phyloP scores from a whole-genome alignment of 2,797 vertebrate species.

The Pseudopleuronectes americanus region DNA sequence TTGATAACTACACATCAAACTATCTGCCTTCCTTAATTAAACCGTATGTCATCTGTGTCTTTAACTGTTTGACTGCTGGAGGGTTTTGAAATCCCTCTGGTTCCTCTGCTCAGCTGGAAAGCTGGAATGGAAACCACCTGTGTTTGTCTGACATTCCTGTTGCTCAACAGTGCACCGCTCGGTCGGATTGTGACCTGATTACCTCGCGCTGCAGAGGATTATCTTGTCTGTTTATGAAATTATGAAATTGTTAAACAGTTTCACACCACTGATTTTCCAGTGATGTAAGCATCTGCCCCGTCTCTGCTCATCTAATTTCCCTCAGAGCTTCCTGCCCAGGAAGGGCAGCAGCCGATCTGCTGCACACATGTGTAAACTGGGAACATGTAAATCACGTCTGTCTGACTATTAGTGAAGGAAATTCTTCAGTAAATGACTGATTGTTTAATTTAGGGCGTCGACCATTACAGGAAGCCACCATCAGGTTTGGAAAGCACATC shows the following conservation, averaged over 20 bases:
- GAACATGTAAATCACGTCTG: conserved; percentile 31
- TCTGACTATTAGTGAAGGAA: conserved; percentile 19
- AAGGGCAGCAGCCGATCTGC: conserved; percentile 50
- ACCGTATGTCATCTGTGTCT: conserved; percentile 16
- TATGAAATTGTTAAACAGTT: conserved; percentile 70
- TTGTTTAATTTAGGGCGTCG: conserved; percentile 20
- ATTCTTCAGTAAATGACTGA: neutral
- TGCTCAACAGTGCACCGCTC: conserved; percentile 35
- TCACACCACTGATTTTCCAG: conserved; percentile 68
- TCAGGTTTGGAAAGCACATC: conserved; percentile 7
- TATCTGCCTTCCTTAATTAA: conserved; percentile 3
- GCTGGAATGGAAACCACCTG: conserved; percentile 71
- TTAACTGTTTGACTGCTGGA: conserved; percentile 18
- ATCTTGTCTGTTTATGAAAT: conserved; percentile 81
- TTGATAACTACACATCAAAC: neutral
- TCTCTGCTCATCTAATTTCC: conserved; percentile 52
- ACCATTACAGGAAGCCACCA: neutral
- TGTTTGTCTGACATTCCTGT: conserved; percentile 69
- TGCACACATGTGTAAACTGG: conserved; percentile 50
- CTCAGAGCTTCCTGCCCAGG: conserved; percentile 48
- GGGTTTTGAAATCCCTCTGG: conserved; percentile 13
- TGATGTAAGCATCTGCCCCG: conserved; percentile 63
- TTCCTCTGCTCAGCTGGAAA: conserved; percentile 58
- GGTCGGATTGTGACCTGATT: conserved; percentile 69
- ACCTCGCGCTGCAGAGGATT: conserved; percentile 65